Base-by-base conservation (phyloP, 2,113 vertebrate genomes). In the Polypterus bichir region DNA sequence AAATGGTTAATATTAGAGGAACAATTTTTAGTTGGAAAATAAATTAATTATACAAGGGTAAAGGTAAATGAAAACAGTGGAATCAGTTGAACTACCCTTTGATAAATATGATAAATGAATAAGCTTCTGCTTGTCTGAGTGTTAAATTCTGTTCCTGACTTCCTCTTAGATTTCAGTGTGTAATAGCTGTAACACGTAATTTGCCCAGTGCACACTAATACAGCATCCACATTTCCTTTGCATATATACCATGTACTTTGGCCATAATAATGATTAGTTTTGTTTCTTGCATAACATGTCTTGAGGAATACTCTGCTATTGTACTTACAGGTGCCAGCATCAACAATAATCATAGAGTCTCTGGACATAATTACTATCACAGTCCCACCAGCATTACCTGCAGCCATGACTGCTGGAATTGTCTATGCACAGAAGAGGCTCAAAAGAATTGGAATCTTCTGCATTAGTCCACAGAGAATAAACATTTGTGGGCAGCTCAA, bases 281-380 rank as follows among this genome's bases (percentile, higher is more conserved):
- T 49, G 48, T 9, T 1, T 44, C 57, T 6, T 56, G 63, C 47
- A 59, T 45, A 10, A 67, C 7, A 2, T 57, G 53, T 45, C 5
- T 47, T 73, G 47, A 62, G 0, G 48, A 60, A 45, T 62, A 60
- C 68, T 1, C 27, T 27, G 27, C 44, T 51, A n/a, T 62, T 48
- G 52, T n/a, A 7, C 4, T 6, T 60, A 3, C 75, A 98, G 96
- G 89, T 88, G 67, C 66, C 88, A 49, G 81, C 78, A 59, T 73
- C 73, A n/a, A 88, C 73, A 59, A 99, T 99, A 77, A 82, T 97
- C 69, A 91, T 95, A 0, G 86, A 99, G 68, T 95, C 96, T 55
- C 83, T 99, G 62, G 96, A 99, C 79, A 97, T 99, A 8, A 94
- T 99, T 74, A 99, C 96, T 59, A 99, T 99, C 72, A 97, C 95